A percentile compares a stretch with the other conserved stretches of the same genome.
These are phyloP conservation scores for Anolis sagrei DNA, from an alignment of 2,113 vertebrate species.

Conservation along the genomic window DNA sequence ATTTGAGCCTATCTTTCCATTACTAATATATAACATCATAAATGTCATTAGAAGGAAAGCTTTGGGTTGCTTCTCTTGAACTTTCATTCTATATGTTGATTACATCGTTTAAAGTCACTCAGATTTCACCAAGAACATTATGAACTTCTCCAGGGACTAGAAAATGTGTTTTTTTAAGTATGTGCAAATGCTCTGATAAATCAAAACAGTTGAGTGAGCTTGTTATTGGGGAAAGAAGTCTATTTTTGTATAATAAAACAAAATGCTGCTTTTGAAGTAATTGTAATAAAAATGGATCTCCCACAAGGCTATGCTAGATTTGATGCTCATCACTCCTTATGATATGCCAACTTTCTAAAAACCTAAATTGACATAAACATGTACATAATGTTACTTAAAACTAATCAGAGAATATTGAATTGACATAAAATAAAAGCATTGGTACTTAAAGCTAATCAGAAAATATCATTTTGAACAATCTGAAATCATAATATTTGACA, in stretches of 20 bases:
- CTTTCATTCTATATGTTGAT: slow-evolving; percentile 66
- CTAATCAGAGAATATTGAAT: slow-evolving; percentile 58
- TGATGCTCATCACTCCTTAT: slow-evolving; percentile 52
- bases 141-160: slow-evolving; percentile 71
- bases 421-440: slow-evolving; percentile 54
- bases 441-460: slow-evolving; percentile 54
- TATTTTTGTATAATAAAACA: slow-evolving; percentile 59
- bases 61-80: slow-evolving; percentile 59
- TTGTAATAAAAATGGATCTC: slow-evolving; percentile 62
- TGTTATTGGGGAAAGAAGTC: slow-evolving; percentile 48
- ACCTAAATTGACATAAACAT: slow-evolving; percentile 53
- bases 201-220: slow-evolving; percentile 76
- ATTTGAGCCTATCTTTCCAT: not conserved
- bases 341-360: slow-evolving; percentile 49
- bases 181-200: slow-evolving; percentile 74
- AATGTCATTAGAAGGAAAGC: slow-evolving; percentile 59
- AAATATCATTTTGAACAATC: slow-evolving; percentile 43
- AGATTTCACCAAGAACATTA: slow-evolving; percentile 70
- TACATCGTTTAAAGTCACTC: slow-evolving; percentile 67
- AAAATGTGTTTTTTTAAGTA: slow-evolving; percentile 70
- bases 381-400: slow-evolving; percentile 48
- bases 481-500: slow-evolving; percentile 46
- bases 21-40: slow-evolving; percentile 45
- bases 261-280: slow-evolving; percentile 54
- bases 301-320: slow-evolving; percentile 56